Percentiles rank a stretch among this genome's conserved stretches.
phyloP scores from a whole-genome alignment of 2,888 invertebrate species.

The Latrodectus hesperus region DNA sequence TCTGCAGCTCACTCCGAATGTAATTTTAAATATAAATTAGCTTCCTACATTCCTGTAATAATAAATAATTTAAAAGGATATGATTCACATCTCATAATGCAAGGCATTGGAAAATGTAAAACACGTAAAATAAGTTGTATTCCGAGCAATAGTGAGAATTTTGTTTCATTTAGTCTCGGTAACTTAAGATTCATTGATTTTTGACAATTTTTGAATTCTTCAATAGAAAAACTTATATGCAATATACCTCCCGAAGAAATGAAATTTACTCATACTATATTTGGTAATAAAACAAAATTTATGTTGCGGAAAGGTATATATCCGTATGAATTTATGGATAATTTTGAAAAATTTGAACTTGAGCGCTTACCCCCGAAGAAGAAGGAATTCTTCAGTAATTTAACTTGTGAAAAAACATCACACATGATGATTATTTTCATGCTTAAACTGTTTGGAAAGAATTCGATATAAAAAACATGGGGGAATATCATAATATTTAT shows the following conservation, averaged over 20 bases:
- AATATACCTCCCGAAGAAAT: not conserved
- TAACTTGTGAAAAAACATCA: not conserved
- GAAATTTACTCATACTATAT: not conserved
- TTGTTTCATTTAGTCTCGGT: not conserved
- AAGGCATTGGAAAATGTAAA: not conserved
- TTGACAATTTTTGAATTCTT: conserved; percentile 6
- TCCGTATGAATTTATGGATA: not conserved
- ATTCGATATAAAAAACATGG: conserved; percentile 1
- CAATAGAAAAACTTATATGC: not conserved
- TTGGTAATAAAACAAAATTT: not conserved
- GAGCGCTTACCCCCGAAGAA: not conserved
- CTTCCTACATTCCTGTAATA: not conserved
- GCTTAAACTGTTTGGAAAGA: not conserved
- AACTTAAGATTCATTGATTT: too few species aligned
- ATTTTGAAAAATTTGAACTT: not conserved
- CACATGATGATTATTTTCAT: not conserved
- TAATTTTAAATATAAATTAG: not conserved
- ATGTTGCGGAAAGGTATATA: conserved; percentile 4
- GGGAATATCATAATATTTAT: conserved; percentile 30
- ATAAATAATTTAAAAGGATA: conserved; percentile 16
- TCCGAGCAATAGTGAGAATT: not conserved
- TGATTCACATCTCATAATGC: conserved; percentile 12
- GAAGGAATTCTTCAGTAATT: not conserved
- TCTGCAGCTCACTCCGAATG: not conserved
- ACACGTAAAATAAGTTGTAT: not conserved